Percentiles rank a stretch among this genome's conserved stretches.
Evolutionary conservation across 1,140 invertebrate genomes (phyloP).

Genomic region (Pogonognathellus flavescens): DNA sequence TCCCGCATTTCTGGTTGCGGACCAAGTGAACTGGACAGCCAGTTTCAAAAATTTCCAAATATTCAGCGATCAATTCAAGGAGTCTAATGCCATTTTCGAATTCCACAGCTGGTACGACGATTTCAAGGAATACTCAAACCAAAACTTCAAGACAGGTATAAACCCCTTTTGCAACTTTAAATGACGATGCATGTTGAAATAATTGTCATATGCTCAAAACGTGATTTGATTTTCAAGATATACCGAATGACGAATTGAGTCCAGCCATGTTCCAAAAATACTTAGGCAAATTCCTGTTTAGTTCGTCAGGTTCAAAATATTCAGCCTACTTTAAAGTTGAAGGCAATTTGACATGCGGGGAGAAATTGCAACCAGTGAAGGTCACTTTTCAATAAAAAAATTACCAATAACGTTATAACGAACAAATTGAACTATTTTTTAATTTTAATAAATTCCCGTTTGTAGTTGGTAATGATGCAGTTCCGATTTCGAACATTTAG

Average conservation of each 20-base stretch:
- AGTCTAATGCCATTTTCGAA: conserved; percentile 64
- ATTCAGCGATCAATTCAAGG: conserved; percentile 55
- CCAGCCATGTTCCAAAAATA: conserved; percentile 73
- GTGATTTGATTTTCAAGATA: conserved; percentile 37
- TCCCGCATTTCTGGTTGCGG: conserved; percentile 49
- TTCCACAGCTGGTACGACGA: conserved; percentile 69
- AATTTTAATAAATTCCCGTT: conserved; percentile 24
- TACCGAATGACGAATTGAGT: conserved; percentile 22
- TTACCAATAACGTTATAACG: conserved; percentile 67
- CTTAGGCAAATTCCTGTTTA: conserved; percentile 80
- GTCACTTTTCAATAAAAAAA: conserved; percentile 71
- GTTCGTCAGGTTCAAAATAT: conserved; percentile 77
- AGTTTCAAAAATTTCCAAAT: conserved; percentile 61
- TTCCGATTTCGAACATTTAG: conserved; percentile 76
- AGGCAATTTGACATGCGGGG: conserved; percentile 76
- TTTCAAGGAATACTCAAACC: conserved; percentile 67
- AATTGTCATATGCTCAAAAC: too few relatives aligned
- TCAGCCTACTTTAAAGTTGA: conserved; percentile 79
- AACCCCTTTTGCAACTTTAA: too few relatives aligned
- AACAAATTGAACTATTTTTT: too few relatives aligned
- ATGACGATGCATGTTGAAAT: too few relatives aligned
- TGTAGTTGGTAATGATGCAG: conserved; percentile 74
- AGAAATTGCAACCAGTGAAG: conserved; percentile 72
- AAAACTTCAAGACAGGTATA: conserved; percentile 53
- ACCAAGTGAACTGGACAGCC: conserved; percentile 65